Percentiles rank a stretch among this genome's conserved stretches.
Conservation (phyloP, 1,140 invertebrate genomes). For the Chironomus tepperi region DNA sequence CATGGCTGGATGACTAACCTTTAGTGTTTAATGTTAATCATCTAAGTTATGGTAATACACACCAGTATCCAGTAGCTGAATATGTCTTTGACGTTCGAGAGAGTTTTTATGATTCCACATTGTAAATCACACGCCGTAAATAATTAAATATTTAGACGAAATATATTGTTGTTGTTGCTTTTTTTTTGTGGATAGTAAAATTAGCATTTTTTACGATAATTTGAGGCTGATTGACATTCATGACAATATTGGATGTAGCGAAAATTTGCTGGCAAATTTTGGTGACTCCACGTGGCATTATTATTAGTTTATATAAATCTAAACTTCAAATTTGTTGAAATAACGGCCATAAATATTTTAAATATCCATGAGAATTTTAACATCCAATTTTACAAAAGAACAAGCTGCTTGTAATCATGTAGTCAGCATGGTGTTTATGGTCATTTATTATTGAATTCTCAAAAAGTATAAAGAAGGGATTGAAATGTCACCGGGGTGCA, state of each 20-base stretch:
- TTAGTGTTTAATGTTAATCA: conserved; percentile 1
- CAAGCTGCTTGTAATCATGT: no score
- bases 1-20: not conserved
- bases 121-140: conserved; percentile 13
- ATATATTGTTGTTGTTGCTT: no score
- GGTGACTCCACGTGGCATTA: no score
- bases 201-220: not conserved
- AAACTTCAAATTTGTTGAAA: conserved; percentile 9
- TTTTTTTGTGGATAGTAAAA: not conserved
- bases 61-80: not conserved
- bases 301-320: no score
- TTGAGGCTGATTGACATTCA: not conserved
- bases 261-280: no score
- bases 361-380: not conserved
- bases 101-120: not conserved
- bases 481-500: conserved; percentile 23
- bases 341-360: not conserved
- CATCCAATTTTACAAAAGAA: not conserved
- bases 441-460: not conserved
- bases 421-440: not conserved
- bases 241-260: not conserved
- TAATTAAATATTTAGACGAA: not conserved
- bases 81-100: not conserved
- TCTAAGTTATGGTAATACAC: not conserved
- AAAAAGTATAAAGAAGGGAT: not conserved